A percentile compares a stretch with the other conserved stretches of the same genome.
These are phyloP conservation scores for Fragum whitleyi DNA, from an alignment of 2,888 invertebrate species.

Conservation along the genomic window DNA sequence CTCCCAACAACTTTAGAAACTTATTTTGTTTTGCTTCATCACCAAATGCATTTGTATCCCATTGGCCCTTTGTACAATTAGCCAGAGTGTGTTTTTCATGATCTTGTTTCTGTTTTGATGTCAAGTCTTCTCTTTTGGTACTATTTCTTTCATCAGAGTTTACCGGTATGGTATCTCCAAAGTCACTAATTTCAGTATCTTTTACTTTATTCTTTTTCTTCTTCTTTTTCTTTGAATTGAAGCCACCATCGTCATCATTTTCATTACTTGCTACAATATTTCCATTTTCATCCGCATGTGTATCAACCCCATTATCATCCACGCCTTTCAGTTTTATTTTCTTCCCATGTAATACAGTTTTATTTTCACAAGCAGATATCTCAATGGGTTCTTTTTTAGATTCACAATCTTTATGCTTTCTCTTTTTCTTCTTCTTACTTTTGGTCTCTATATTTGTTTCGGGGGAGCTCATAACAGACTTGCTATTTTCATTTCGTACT, in stretches of 20 bases:
- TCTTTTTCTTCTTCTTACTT: background rate
- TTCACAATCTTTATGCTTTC: background rate
- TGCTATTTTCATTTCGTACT: too few relatives aligned
- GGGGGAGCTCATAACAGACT: too few relatives aligned
- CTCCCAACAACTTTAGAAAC: slow-evolving; percentile 76
- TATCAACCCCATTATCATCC: background rate
- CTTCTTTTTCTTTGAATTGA: slow-evolving; percentile 28
- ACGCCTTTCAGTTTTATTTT: too few relatives aligned
- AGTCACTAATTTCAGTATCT: background rate
- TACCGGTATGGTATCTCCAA: background rate
- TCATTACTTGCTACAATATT: background rate
- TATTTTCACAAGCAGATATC: too few relatives aligned
- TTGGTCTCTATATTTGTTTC: background rate
- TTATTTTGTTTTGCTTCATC: slow-evolving; percentile 73
- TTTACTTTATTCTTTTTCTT: slow-evolving; percentile 34
- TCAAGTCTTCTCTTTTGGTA: background rate
- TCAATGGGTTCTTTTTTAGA: background rate
- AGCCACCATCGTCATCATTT: background rate
- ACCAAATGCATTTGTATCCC: slow-evolving; percentile 71
- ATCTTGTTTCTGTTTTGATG: background rate
- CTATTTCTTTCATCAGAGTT: background rate
- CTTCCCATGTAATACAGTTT: too few relatives aligned
- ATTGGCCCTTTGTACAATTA: slow-evolving; percentile 66
- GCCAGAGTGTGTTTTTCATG: background rate
- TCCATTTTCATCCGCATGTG: too few relatives aligned